Base-by-base conservation (phyloP, 2,113 vertebrate species). In the Anhinga anhinga region DNA sequence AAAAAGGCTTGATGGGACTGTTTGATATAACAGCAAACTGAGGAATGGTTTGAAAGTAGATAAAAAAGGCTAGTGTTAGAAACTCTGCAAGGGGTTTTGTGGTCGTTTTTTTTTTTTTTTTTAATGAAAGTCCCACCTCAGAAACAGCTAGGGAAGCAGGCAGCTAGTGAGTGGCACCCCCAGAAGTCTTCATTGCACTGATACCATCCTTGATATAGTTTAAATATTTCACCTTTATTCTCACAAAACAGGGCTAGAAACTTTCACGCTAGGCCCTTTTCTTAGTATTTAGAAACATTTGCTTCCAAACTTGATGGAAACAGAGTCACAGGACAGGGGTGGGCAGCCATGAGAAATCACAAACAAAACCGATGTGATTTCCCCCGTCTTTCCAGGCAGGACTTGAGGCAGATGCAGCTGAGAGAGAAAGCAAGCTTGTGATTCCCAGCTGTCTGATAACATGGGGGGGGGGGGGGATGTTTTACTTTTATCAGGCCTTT, bases 381-480 rank as follows among this genome's bases (percentile, higher is more conserved):
- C n/a, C 40, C 29, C 20, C 2, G 0, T 26, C 16, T 76, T 81
- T 65, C 32, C 34, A 89, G 69, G 34, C 7, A 30, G 23, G 44
- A 71, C 8, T 50, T 52, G 42, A 63, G 27, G 27, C 55, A 78
- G 2, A 2, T 69, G 36, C 0, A 7, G 10, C 23, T 61, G n/a
- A 63, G 36, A 76, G 25, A 36, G 17, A 77, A 69, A 82, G 12
- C 15, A 42, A 45, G 10, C 13, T 50, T 74, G 83, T 4, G 5
- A 65, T 84, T 95, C 56, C 76, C 76, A 63, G 36, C 13, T 82
- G 47, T 44, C 52, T 79, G 44, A 81, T 66, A 91, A 84, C 49
- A 40, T 0, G 8, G 14, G 5, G 27, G 32, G n/a, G 36, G 0
- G 8, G 14, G 5, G 27, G 32, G n/a, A 27, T 0, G 0, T 30